These are phyloP conservation scores for Heteromurus nitidus DNA, from an alignment of 2,888 invertebrate genomes.

Conservation along the genomic window DNA sequence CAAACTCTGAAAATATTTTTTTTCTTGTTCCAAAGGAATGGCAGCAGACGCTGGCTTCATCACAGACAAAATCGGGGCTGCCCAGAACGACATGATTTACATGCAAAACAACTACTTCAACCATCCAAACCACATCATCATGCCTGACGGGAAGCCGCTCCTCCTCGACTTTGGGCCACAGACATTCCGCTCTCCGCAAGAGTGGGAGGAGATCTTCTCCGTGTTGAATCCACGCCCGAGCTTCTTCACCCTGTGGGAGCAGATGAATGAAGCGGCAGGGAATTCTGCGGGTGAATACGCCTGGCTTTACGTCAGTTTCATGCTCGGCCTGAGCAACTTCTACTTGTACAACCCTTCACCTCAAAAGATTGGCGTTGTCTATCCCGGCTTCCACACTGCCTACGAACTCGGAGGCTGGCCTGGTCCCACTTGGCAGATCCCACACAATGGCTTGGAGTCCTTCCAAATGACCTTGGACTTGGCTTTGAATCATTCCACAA, in stretches of 20 bases:
- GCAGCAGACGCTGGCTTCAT: conserved; percentile 68
- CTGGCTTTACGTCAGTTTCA: conserved; percentile 70
- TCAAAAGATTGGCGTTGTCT: conserved; percentile 66
- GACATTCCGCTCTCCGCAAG: conserved; percentile 54
- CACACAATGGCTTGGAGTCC: conserved; percentile 53
- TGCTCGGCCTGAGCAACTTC: conserved; percentile 67
- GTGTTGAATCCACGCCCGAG: conserved; percentile 62
- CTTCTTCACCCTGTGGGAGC: conserved; percentile 69
- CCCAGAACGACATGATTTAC: conserved; percentile 67
- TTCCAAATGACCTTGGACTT: conserved; percentile 65
- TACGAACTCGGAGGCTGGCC: conserved; percentile 66
- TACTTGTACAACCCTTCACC: conserved; percentile 60
- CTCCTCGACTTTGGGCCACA: conserved; percentile 71
- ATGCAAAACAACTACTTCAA: conserved; percentile 66
- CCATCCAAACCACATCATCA: conserved; percentile 66
- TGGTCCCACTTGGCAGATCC: conserved; percentile 65
- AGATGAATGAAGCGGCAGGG: conserved; percentile 43
- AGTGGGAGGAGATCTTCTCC: conserved; percentile 68
- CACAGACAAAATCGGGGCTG: conserved; percentile 61
- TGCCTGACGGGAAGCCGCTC: conserved; percentile 67
- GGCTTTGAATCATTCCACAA: conserved; percentile 47
- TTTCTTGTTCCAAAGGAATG: conserved; percentile 59
- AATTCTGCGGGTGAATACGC: conserved; percentile 67
- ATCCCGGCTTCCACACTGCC: conserved; percentile 71
- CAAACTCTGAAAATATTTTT: no score